Percentiles rank a stretch among this genome's conserved stretches.
These are phyloP conservation scores for Plestiodon gilberti DNA, from an alignment of 2,113 vertebrate species.

Conservation along the genomic window DNA sequence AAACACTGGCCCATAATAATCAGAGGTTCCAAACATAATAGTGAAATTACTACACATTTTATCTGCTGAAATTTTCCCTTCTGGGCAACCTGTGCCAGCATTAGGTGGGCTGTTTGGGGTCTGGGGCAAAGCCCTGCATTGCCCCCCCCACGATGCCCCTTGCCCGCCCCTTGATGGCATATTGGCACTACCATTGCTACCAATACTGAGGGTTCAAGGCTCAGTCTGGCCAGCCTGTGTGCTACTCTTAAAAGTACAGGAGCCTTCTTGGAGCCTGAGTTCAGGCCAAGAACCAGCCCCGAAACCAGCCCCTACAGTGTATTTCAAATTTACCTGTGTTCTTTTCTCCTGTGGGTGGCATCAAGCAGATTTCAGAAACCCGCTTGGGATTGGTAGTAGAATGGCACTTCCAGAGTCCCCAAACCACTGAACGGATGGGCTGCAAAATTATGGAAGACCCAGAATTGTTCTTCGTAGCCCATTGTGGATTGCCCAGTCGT, in stretches of 20 bases:
- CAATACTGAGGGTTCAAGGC: too few species aligned
- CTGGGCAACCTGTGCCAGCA: too few species aligned
- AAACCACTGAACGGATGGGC: not conserved
- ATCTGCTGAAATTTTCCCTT: too few species aligned
- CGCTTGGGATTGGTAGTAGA: not conserved
- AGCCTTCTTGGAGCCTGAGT: not conserved
- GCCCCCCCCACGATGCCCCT: too few species aligned
- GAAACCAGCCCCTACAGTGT: not conserved
- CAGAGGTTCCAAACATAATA: too few species aligned
- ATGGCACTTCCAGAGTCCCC: conserved; percentile 11
- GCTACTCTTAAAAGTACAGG: not conserved
- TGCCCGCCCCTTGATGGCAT: too few species aligned
- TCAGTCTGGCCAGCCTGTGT: not conserved
- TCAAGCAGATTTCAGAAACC: conserved; percentile 22
- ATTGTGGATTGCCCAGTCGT: not conserved
- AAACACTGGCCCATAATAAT: too few species aligned
- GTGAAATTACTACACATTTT: too few species aligned
- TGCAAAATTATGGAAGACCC: not conserved
- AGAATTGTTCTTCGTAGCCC: not conserved
- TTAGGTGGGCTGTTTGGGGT: too few species aligned
- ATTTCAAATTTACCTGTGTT: not conserved
- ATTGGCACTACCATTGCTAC: too few species aligned
- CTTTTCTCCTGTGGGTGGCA: not conserved
- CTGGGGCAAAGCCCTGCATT: too few species aligned
- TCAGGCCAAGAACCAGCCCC: too few species aligned